A percentile compares a stretch with the other conserved stretches of the same genome.
Conservation (phyloP, 2,113 vertebrate genomes). For the Corythornis cristatus region DNA sequence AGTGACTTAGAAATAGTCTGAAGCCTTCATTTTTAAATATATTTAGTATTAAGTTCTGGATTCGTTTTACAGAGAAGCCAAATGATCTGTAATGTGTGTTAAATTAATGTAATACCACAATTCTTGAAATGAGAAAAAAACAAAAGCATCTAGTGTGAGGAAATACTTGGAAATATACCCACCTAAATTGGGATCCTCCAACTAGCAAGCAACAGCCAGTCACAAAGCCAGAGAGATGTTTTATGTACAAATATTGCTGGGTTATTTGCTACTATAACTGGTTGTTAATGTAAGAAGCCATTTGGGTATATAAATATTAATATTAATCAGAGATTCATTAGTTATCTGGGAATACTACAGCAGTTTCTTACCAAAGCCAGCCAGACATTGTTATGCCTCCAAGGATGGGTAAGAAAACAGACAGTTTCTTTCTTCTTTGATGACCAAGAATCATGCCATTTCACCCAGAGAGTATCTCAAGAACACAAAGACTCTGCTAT, state of each 20-base stretch:
- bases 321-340: slow-evolving; percentile 52
- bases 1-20: neutral
- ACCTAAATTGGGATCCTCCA: neutral
- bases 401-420: neutral
- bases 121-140: neutral
- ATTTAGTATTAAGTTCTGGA: neutral
- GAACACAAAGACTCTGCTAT: neutral
- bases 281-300: slow-evolving; percentile 7
- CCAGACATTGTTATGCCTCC: neutral
- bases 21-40: neutral
- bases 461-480: neutral
- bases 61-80: neutral
- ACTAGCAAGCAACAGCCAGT: neutral
- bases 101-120: neutral
- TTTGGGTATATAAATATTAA: slow-evolving; percentile 38
- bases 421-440: neutral
- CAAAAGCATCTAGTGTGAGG: neutral
- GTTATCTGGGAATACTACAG: slow-evolving; percentile 42
- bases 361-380: neutral
- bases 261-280: slow-evolving; percentile 57
- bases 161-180: neutral
- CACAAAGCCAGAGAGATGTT: neutral
- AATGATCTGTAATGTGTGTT: neutral
- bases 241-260: slow-evolving; percentile 12
- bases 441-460: neutral